Conservation (phyloP, 1,140 invertebrate genomes). For the Lanistes nyassanus region DNA sequence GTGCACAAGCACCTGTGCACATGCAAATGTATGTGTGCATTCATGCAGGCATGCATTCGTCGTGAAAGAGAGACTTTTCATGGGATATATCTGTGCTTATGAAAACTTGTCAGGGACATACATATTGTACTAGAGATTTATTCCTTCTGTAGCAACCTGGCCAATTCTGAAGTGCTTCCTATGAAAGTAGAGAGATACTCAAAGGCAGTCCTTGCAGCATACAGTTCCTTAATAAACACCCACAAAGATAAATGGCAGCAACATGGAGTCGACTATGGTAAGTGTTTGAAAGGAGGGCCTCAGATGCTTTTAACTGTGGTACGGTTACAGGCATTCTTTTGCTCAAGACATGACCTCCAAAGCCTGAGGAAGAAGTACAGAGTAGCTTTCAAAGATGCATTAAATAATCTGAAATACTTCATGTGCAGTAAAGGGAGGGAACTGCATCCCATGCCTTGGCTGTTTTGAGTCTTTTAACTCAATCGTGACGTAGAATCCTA, state of each 20-base stretch:
- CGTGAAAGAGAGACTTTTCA: too few relatives aligned
- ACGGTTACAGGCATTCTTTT: not conserved
- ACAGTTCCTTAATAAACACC: not conserved
- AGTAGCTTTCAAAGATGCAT: not conserved
- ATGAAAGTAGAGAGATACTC: conserved; percentile 23
- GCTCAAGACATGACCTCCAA: not conserved
- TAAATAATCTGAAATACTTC: too few relatives aligned
- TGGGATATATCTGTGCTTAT: too few relatives aligned
- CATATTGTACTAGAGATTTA: not conserved
- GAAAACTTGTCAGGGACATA: not conserved
- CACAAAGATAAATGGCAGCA: conserved; percentile 19
- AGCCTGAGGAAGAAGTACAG: not conserved
- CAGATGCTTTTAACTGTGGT: not conserved
- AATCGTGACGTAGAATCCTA: too few relatives aligned
- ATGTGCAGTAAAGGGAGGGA: too few relatives aligned
- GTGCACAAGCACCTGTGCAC: not conserved
- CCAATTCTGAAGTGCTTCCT: conserved; percentile 25
- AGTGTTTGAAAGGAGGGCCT: not conserved
- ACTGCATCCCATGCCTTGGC: too few relatives aligned
- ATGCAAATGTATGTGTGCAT: too few relatives aligned
- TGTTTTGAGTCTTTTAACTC: too few relatives aligned
- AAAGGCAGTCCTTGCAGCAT: conserved; percentile 17
- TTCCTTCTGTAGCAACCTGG: conserved; percentile 21
- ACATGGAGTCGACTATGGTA: conserved; percentile 28
- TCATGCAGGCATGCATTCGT: too few relatives aligned